Evolutionary conservation across 1,140 invertebrate species (phyloP), one percentile per base, ranked within the genome.

Genomic region (Drosophila sechellia): DNA sequence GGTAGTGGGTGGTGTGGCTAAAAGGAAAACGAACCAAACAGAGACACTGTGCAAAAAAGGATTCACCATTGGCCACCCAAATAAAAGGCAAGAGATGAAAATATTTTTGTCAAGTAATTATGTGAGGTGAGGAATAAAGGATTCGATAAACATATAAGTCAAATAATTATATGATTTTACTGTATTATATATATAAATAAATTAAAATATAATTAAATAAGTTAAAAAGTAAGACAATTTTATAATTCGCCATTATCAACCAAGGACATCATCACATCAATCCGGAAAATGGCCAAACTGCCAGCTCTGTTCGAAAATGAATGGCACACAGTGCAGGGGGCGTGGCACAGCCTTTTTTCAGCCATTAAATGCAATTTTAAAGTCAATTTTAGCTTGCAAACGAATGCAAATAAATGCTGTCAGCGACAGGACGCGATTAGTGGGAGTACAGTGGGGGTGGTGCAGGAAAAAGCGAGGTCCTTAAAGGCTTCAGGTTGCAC

Each of bases 311-410:
- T 35, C 15, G 17, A 52, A 72, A 69, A 40, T 25, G 35, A 53
- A 77, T 43, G 49, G 43, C 57, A 40, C 25, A 55, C 22, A 40
- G 58, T 49, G 34, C 17, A 43, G 22, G 42, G 22, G 56, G 52
- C 39, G 60, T 53, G 61, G 39, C 42, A 58, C 63, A 59, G 56
- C 52, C 42, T 15, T 39, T 61, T 75, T 79, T 63, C 65, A 25
- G 80, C 81, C 77, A 80, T 85, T 85, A 85, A 85, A 85, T 80
- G 81, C 81, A 85, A 85, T 85, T 85, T 85, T 85, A 85, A 85
- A 85, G 81, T 85, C 68, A 85, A 85, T 85, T 85, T 85, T 70
- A 79, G 73, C 81, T 77, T 52, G 46, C 46, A 85, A 85, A 63
- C 74, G 78, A 85, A 85, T 83, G 68, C 81, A 85, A 85, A 85